Percentiles rank a stretch among this genome's conserved stretches.
Evolutionary conservation across 2,888 invertebrate species (phyloP).

Genomic region (Eilema caniola): DNA sequence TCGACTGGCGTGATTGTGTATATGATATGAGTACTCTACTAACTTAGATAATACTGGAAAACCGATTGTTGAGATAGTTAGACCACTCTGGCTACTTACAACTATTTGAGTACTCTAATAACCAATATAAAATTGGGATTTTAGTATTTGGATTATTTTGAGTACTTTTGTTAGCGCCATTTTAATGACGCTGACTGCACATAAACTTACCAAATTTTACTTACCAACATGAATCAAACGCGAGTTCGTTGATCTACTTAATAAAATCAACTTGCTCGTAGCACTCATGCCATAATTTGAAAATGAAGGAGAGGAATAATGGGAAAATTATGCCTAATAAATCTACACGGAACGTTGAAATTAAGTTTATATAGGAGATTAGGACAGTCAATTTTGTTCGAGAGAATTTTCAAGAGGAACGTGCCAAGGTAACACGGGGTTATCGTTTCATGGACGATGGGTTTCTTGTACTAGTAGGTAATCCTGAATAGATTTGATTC

Average conservation of each 20-base stretch:
- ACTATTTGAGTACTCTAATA: too few relatives aligned
- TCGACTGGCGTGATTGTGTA: too few relatives aligned
- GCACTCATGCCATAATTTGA: conserved; percentile 11
- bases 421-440: not conserved
- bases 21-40: too few relatives aligned
- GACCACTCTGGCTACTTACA: too few relatives aligned
- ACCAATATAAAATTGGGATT: too few relatives aligned
- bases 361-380: conserved; percentile 12
- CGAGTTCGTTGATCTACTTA: conserved; percentile 5
- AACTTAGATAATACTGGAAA: too few relatives aligned
- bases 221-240: not conserved
- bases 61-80: too few relatives aligned
- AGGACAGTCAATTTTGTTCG: conserved; percentile 13
- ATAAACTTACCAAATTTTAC: not conserved
- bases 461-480: not conserved
- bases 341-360: conserved; percentile 10
- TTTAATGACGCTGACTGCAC: too few relatives aligned
- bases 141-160: too few relatives aligned
- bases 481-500: not conserved
- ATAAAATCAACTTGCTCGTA: conserved; percentile 6
- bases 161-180: too few relatives aligned
- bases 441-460: conserved; percentile 10
- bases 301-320: conserved; percentile 14
- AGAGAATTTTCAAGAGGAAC: not conserved
- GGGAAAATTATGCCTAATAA: conserved; percentile 11